Evolutionary conservation across 2,797 vertebrate genomes (phyloP).

Genomic region (Semotilus atromaculatus): DNA sequence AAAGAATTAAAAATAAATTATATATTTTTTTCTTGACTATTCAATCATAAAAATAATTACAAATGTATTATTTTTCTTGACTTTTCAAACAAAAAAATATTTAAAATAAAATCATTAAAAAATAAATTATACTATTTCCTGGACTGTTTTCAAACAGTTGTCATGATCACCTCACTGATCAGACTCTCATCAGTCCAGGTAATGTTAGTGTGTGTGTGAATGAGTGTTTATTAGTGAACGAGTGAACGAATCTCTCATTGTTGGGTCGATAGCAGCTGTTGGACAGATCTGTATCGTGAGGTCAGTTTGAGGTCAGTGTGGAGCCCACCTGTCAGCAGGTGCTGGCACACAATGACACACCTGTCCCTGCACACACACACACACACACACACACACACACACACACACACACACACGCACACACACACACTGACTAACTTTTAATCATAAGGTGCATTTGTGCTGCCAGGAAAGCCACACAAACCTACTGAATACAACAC

Average conservation of each 20-base stretch:
- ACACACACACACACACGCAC: constrained; percentile 12
- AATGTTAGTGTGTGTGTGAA: not conserved
- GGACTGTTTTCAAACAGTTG: not conserved
- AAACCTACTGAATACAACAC: not conserved
- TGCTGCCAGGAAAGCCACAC: not conserved
- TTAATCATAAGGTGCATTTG: not conserved
- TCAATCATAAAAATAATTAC: too few species aligned
- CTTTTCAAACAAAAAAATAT: not conserved
- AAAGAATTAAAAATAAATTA: too few species aligned
- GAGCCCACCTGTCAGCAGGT: constrained; percentile 57
- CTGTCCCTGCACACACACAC: constrained; percentile 38
- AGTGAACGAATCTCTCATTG: constrained; percentile 10
- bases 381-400: constrained; percentile 28
- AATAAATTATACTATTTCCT: not conserved
- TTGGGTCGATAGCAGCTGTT: constrained; percentile 16
- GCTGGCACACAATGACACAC: constrained; percentile 57
- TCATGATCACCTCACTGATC: not conserved
- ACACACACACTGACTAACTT: constrained; percentile 6
- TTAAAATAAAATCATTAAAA: not conserved
- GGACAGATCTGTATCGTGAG: constrained; percentile 68
- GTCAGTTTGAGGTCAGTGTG: constrained; percentile 53
- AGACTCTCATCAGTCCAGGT: not conserved
- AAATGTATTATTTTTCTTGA: too few species aligned
- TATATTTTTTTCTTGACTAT: too few species aligned
- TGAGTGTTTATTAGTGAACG: not conserved